These are phyloP conservation scores for Theropithecus gelada DNA, from an alignment of 2,113 vertebrate species.

Conservation along the genomic window DNA sequence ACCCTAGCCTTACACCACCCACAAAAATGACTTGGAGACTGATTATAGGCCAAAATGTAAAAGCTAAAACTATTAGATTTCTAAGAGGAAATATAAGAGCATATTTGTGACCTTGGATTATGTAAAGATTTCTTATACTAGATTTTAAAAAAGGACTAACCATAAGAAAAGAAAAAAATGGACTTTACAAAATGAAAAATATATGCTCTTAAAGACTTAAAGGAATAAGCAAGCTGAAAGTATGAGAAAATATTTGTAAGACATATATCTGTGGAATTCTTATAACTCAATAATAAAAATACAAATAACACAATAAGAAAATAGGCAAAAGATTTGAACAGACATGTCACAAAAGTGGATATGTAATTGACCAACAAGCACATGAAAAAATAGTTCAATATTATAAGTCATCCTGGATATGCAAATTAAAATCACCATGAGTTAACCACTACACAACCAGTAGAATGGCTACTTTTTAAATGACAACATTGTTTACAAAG, in stretches of 20 bases:
- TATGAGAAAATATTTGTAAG: background rate
- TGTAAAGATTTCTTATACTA: background rate
- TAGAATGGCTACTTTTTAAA: background rate
- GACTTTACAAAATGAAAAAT: background rate
- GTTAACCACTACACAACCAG: background rate
- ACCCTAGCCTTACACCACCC: background rate
- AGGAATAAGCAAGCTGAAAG: background rate
- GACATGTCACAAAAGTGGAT: background rate
- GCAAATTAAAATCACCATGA: background rate
- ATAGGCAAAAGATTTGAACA: background rate
- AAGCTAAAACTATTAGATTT: background rate
- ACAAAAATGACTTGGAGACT: background rate
- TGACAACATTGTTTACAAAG: background rate
- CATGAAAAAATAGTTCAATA: background rate
- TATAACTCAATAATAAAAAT: background rate
- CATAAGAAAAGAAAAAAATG: background rate
- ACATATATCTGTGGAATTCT: background rate
- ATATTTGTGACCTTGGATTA: background rate
- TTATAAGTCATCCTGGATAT: background rate
- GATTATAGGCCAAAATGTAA: background rate
- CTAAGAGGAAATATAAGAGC: background rate
- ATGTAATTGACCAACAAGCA: background rate
- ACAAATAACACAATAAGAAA: background rate
- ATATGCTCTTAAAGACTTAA: background rate
- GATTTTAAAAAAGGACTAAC: background rate